Evolutionary conservation across 2,113 vertebrate genomes (phyloP).

Genomic region (Redunca redunca): DNA sequence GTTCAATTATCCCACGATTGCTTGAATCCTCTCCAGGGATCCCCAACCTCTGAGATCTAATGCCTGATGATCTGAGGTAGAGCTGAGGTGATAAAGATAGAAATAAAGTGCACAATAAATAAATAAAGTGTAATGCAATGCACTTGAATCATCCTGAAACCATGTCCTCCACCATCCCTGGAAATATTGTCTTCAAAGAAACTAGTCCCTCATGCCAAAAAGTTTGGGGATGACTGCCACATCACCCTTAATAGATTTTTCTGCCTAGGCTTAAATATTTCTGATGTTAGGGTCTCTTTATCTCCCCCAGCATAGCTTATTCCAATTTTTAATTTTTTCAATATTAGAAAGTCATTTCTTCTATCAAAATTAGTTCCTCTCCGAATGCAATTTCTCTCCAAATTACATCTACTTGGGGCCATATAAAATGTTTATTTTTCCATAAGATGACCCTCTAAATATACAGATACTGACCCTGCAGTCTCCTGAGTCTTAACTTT

Average conservation of each 20-base stretch:
- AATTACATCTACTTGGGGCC: not conserved
- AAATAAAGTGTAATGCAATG: not conserved
- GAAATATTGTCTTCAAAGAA: not conserved
- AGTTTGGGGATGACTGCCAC: not conserved
- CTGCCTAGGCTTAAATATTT: not conserved
- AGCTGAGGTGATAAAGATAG: not conserved
- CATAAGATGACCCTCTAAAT: not conserved
- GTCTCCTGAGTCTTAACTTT: not conserved
- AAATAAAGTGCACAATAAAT: not conserved
- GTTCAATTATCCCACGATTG: not conserved
- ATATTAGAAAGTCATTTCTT: constrained; percentile 8
- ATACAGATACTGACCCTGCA: not conserved
- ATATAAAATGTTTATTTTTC: not conserved
- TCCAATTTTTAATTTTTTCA: not conserved
- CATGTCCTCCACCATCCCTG: not conserved
- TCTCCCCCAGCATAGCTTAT: not conserved
- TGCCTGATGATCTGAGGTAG: not conserved
- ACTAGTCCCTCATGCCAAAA: not conserved
- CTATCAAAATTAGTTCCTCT: not conserved
- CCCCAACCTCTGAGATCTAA: not conserved
- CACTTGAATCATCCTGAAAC: not conserved
- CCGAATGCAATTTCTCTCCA: not conserved
- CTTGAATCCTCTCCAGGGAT: not conserved
- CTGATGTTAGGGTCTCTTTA: not conserved
- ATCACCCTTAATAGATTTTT: not conserved